Evolutionary conservation across 92 coral and sea anemone genomes (phyloP).

Genomic region (Epizoanthus rinbou): DNA sequence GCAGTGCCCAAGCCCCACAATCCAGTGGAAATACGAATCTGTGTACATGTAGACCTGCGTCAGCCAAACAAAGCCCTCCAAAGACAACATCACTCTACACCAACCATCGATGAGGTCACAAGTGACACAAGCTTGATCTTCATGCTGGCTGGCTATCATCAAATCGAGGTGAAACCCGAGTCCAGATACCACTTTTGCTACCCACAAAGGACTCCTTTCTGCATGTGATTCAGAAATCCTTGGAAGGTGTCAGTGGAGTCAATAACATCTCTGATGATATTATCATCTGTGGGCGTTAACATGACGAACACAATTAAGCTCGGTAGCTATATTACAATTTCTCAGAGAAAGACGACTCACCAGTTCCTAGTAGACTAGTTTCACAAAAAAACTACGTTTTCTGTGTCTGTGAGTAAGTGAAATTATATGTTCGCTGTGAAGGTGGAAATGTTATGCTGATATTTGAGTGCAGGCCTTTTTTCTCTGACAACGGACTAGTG

Average conservation of each 20-base stretch:
- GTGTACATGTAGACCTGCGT: slow-evolving; percentile 37
- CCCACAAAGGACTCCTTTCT: slow-evolving; percentile 9
- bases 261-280: slow-evolving; percentile 35
- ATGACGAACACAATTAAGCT: slow-evolving; percentile 39
- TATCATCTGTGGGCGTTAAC: slow-evolving; percentile 3
- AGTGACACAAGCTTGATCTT: slow-evolving; percentile 44
- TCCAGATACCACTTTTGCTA: no score
- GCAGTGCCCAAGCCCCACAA: slow-evolving; percentile 27
- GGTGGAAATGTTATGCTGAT: no score
- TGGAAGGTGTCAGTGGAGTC: slow-evolving; percentile 31
- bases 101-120: slow-evolving; percentile 45
- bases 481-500: no score
- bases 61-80: slow-evolving; percentile 41
- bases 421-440: no score
- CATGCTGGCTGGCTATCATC: slow-evolving; percentile 17
- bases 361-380: no score
- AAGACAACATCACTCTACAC: slow-evolving; percentile 42
- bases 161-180: no score
- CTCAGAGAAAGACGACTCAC: slow-evolving; percentile 47
- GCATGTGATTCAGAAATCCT: slow-evolving; percentile 39
- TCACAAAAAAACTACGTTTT: no score
- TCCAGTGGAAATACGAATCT: slow-evolving; percentile 19
- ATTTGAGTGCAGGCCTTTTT: no score
- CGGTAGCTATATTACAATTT: slow-evolving; percentile 25
- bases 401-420: no score